Conservation (phyloP, 2,888 invertebrate genomes). For the Chaitophorus viminalis region DNA sequence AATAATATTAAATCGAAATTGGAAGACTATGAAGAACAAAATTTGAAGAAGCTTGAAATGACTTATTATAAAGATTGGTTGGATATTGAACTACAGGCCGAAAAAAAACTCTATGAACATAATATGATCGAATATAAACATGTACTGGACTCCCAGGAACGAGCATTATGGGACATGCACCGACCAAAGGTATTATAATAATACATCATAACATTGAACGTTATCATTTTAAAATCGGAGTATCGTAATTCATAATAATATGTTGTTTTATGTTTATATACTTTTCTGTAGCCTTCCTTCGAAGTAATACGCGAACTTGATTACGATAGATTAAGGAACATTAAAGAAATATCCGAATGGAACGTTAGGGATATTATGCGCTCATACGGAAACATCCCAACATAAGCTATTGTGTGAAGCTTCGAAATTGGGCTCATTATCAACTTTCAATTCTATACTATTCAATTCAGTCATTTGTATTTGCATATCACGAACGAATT, state of each 20-base stretch:
- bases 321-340: background rate
- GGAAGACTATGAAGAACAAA: constrained; percentile 99
- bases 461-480: too few relatives aligned
- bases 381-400: background rate
- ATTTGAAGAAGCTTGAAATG: constrained; percentile 94
- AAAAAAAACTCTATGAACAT: constrained; percentile 89
- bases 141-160: constrained; percentile 96
- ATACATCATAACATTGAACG: background rate
- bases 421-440: too few relatives aligned
- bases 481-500: too few relatives aligned
- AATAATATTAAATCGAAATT: constrained; percentile 97
- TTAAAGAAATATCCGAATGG: background rate
- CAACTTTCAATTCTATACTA: too few relatives aligned
- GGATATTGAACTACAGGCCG: constrained; percentile 99
- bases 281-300: background rate
- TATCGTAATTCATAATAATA: too few relatives aligned
- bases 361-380: background rate
- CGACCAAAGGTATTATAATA: constrained; percentile 83
- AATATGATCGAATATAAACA: constrained; percentile 94
- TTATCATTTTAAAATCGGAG: background rate
- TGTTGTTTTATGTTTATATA: background rate
- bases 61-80: constrained; percentile 99
- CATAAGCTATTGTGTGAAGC: too few relatives aligned
- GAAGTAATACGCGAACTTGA: background rate
- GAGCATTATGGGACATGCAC: constrained; percentile 99